Evolutionary conservation across 2,888 invertebrate genomes (phyloP), one percentile per base, ranked within the genome.

Genomic region (Fabriciana adippe): DNA sequence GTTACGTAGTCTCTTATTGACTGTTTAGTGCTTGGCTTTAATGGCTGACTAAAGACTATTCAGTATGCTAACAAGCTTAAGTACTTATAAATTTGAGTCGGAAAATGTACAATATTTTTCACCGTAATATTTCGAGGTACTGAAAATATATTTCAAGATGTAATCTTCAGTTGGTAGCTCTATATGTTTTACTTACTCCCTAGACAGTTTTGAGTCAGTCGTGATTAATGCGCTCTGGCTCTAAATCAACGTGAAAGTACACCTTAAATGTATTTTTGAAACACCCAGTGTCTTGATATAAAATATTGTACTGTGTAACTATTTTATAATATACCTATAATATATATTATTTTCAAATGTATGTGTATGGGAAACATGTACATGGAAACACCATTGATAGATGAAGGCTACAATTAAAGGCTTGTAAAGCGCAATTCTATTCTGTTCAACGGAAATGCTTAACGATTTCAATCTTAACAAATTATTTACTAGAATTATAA

Each of bases 181-280:
- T 56, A 60, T 66, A 66, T 54, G 65, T 66, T 66, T 66, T 66
- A 66, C 65, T 66, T 66, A 59, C 54, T 6, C 65, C 48, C 59
- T 14, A 66, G 59, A 66, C 65, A 66, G 59, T 54, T 60, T n/a
- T 53, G 54, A 66, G 65, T 66, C 65, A 53, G 65, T 60, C 54
- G 47, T 66, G 65, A 66, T 66, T 66, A 60, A 66, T 60, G 65
- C 13, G 47, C 57, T 61, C 50, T 18, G 35, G 51, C 51, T 60
- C 47, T 66, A 66, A 66, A 66, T 66, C 65, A 60, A 54, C 47
- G 16, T 59, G 53, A 65, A 54, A 66, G 65, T 54, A 47, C 59
- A 59, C 59, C 54, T 60, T 54, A 47, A 35, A 66, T 66, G 48
- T 60, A 54, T 14, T 60, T 54, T 60, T 54, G 18, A 54, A 62